These are phyloP conservation scores for Archocentrus centrarchus DNA, from an alignment of 2,113 vertebrate species.

Conservation along the genomic window DNA sequence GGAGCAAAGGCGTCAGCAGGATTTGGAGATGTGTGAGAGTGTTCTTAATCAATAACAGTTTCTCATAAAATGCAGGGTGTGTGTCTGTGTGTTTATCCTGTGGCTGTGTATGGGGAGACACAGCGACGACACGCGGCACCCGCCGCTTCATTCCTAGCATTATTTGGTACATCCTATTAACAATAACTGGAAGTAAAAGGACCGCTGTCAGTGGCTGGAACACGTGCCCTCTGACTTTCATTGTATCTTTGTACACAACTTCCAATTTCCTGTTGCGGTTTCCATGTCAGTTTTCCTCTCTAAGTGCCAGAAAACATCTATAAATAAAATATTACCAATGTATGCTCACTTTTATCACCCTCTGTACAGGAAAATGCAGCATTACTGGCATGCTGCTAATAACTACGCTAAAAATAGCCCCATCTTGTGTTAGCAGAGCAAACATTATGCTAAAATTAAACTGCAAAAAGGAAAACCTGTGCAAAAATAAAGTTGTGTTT, in stretches of 20 bases:
- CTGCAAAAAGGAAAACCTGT: not conserved
- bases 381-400: slow-evolving; percentile 20
- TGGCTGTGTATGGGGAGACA: not conserved
- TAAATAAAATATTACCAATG: not conserved
- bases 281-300: slow-evolving; percentile 11
- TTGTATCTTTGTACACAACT: slow-evolving; percentile 29
- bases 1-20: slow-evolving; percentile 13
- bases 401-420: not conserved
- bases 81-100: not conserved
- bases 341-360: not conserved
- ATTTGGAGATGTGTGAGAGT: not conserved
- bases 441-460: slow-evolving; percentile 19
- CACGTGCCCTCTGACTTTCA: slow-evolving; percentile 27
- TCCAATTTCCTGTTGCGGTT: slow-evolving; percentile 24
- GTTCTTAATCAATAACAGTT: slow-evolving; percentile 16
- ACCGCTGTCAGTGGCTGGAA: not conserved
- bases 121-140: not conserved
- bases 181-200: slow-evolving; percentile 55
- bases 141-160: not conserved
- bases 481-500: not conserved
- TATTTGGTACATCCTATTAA: slow-evolving; percentile 20
- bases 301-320: not conserved
- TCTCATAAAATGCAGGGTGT: slow-evolving; percentile 1
- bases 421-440: not conserved
- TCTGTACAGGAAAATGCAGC: slow-evolving; percentile 9